phyloP scores from a whole-genome alignment of 2,888 invertebrate species.

The Volucella bombylans region DNA sequence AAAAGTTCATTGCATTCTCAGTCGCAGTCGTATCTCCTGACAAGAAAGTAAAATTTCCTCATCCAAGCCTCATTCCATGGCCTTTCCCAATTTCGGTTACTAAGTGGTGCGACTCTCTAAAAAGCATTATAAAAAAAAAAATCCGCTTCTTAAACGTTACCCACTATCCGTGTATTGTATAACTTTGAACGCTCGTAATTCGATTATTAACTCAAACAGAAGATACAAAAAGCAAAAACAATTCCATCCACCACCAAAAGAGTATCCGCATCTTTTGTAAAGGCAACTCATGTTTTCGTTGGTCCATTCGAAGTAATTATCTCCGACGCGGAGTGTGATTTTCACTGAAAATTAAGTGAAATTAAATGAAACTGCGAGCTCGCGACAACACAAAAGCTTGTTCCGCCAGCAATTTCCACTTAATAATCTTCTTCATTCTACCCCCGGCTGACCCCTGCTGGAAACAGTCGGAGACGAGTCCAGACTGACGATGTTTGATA shows the following conservation, averaged over 20 bases:
- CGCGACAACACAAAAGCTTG: conserved; percentile 59
- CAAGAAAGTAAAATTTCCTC: no score
- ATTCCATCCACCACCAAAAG: conserved; percentile 6
- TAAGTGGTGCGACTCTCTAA: background rate
- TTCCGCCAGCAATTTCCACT: conserved; percentile 48
- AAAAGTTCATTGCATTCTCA: no score
- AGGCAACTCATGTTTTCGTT: conserved; percentile 4
- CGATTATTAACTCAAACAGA: conserved; percentile 47
- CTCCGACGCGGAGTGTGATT: conserved; percentile 59
- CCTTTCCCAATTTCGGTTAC: background rate
- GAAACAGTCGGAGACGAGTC: no score
- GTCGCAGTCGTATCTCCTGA: no score
- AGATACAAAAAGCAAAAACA: conserved; percentile 9
- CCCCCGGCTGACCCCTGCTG: background rate
- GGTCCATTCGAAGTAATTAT: conserved; percentile 63
- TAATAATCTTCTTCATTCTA: conserved; percentile 41
- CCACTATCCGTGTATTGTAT: background rate
- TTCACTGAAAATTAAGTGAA: conserved; percentile 52
- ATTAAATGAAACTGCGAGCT: conserved; percentile 61
- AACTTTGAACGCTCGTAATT: conserved; percentile 34
- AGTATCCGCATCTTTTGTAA: conserved; percentile 33
- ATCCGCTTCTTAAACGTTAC: conserved; percentile 22
- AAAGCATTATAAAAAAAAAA: background rate
- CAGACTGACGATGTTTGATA: no score
- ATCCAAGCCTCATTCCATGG: no score